Evolutionary conservation across 2,888 invertebrate species (phyloP).

Genomic region (Drosophila dives): DNA sequence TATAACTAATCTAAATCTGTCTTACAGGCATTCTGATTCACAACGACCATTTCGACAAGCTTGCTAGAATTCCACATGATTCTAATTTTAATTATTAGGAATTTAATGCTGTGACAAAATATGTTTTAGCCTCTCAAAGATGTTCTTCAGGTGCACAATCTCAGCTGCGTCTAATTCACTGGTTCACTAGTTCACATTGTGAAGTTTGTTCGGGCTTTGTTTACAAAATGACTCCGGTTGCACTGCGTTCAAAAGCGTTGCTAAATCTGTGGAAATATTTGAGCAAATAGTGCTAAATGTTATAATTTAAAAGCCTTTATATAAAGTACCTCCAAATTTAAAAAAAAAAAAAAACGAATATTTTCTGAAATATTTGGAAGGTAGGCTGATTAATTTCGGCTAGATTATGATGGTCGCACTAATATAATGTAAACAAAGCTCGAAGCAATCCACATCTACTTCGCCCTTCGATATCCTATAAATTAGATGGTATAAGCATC

Average conservation of each 20-base stretch:
- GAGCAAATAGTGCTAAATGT: conserved; percentile 26
- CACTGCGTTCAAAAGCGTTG: conserved; percentile 31
- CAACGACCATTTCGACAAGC: background rate
- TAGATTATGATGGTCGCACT: conserved; percentile 30
- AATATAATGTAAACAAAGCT: conserved; percentile 54
- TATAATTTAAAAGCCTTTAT: background rate
- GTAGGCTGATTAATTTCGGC: conserved; percentile 22
- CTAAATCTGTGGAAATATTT: conserved; percentile 50
- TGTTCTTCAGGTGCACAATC: conserved; percentile 6
- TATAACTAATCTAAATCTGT: background rate
- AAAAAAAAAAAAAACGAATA: conserved; percentile 60
- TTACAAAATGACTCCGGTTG: background rate
- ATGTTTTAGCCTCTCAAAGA: conserved; percentile 26
- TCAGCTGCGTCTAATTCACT: conserved; percentile 27
- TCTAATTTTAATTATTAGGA: background rate
- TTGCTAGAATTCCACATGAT: background rate
- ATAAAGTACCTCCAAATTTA: conserved; percentile 35
- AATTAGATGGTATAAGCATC: conserved; percentile 43
- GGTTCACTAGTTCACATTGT: background rate
- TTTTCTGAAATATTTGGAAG: conserved; percentile 22
- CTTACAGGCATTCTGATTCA: conserved; percentile 38
- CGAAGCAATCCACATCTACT: conserved; percentile 7
- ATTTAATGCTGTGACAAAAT: conserved; percentile 8
- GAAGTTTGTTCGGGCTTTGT: background rate
- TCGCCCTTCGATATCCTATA: background rate